Evolutionary conservation across 2,888 invertebrate species (phyloP).

Genomic region (Saturnia japonica): DNA sequence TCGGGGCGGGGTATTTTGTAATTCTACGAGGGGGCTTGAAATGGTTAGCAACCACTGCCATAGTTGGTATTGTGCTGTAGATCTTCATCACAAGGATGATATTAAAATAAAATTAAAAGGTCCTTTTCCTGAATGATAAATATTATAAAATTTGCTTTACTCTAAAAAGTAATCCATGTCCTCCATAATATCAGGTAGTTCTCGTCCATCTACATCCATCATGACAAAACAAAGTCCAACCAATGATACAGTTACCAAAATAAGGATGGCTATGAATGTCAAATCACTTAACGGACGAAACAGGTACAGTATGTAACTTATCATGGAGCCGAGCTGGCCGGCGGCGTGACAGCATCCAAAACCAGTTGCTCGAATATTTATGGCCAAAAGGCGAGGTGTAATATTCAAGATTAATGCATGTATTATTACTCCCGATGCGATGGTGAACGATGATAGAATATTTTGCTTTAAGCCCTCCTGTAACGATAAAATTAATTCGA

Average conservation of each 20-base stretch:
- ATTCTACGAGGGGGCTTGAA: too few species aligned
- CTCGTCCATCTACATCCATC: constrained; percentile 66
- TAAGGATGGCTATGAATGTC: constrained; percentile 42
- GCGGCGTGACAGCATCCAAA: constrained; percentile 63
- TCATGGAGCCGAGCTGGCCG: constrained; percentile 62
- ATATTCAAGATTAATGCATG: constrained; percentile 59
- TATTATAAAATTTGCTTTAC: constrained; percentile 42
- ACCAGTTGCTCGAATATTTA: constrained; percentile 60
- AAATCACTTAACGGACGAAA: constrained; percentile 46
- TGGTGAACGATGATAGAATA: constrained; percentile 49
- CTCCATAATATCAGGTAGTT: constrained; percentile 64
- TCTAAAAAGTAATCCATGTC: constrained; percentile 76
- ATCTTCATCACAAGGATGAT: background rate
- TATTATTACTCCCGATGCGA: constrained; percentile 55
- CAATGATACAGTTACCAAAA: constrained; percentile 44
- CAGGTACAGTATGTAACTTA: constrained; percentile 55
- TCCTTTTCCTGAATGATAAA: background rate
- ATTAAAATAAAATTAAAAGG: background rate
- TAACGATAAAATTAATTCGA: constrained; percentile 2
- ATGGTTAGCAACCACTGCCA: too few species aligned
- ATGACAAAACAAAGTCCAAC: constrained; percentile 50
- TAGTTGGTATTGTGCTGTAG: background rate
- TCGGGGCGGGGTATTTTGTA: too few species aligned
- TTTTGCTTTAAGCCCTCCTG: constrained; percentile 51
- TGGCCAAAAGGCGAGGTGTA: constrained; percentile 64